phyloP scores from a whole-genome alignment of 2,113 vertebrate genomes.

The Sialia sialis region DNA sequence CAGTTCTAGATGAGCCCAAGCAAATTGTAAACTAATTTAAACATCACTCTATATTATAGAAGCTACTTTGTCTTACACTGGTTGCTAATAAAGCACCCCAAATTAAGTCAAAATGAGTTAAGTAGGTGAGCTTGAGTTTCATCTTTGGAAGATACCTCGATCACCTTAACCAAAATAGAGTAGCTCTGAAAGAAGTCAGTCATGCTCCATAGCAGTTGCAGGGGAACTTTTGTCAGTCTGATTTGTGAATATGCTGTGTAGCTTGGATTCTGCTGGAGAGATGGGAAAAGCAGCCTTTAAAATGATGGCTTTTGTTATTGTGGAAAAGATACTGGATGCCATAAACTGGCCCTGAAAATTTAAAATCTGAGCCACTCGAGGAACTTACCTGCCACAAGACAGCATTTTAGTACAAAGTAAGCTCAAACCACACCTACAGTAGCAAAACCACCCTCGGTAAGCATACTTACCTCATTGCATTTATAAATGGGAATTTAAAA shows the following conservation, averaged over 20 bases:
- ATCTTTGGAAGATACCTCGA: constrained; percentile 39
- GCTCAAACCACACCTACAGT: not conserved
- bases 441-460: not conserved
- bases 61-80: constrained; percentile 90
- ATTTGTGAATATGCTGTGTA: not conserved
- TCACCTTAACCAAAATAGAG: constrained; percentile 35
- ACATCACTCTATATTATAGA: constrained; percentile 99
- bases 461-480: not conserved
- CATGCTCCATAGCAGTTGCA: not conserved
- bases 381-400: not conserved
- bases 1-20: constrained; percentile 93
- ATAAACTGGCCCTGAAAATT: not conserved
- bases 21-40: constrained; percentile 99
- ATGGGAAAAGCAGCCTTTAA: not conserved
- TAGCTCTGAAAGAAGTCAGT: constrained; percentile 1
- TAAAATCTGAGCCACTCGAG: not conserved
- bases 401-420: not conserved
- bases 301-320: not conserved
- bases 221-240: not conserved
- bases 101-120: constrained; percentile 80
- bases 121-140: constrained; percentile 71
- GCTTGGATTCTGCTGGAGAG: not conserved
- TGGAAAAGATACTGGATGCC: not conserved
- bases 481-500: not conserved
- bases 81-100: constrained; percentile 89